Evolutionary conservation across 2,797 vertebrate species (phyloP), one percentile per base, ranked within the genome.

Genomic region (Epinephelus coioides): DNA sequence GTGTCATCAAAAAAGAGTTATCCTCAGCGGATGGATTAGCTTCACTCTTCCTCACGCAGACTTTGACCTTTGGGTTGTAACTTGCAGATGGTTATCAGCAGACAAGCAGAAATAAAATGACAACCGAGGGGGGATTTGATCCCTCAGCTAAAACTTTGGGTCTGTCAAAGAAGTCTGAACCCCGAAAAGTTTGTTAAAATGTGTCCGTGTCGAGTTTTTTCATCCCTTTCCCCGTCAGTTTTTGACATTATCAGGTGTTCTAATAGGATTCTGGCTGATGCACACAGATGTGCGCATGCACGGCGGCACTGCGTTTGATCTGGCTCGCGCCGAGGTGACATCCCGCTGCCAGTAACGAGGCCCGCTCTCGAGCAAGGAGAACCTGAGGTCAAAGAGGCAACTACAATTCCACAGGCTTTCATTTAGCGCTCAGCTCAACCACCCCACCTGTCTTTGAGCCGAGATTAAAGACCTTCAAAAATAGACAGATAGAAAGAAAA

Each of bases 401-500:
- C 82, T 74, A 44, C 77, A 30, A 78, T 92, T 88, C 86, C 78
- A 30, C 78, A 0, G 79, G 89, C 89, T 94, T 93, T 94, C 87
- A 94, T 93, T 92, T 86, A 83, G 85, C 5, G 83, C 82, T 60
- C 75, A 1, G 84, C 89, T 88, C 88, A 76, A 88, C 85, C 82
- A 21, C 82, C 85, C 78, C 82, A 90, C 89, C 90, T 91, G 90
- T 87, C 92, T 94, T 91, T 91, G 86, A 88, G 86, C 57, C 2
- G 19, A 90, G 92, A 94, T 93, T 90, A 94, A 94, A 94, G 90
- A 88, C 89, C 86, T 87, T 91, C 78, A 85, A 84, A 90, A 83
- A 77, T 30, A 86, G 69, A 90, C 68, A 59, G 66, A 59, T 43
- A 30, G 59, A 83, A 23, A 78, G 27, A 74, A 56, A 78, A 69